phyloP scores from a whole-genome alignment of 2,888 invertebrate genomes.

The Synergus laeviventris region DNA sequence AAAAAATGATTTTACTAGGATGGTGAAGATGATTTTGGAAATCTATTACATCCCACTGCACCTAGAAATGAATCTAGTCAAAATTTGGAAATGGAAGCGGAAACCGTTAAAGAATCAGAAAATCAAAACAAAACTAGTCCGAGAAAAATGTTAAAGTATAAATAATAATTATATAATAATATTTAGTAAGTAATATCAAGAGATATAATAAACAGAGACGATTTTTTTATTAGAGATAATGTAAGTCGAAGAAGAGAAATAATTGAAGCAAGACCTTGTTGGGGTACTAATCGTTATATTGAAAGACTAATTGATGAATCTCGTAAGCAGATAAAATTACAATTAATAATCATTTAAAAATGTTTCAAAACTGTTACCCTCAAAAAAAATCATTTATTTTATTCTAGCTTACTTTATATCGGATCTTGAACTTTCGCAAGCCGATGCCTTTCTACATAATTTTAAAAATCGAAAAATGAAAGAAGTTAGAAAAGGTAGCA shows the following conservation, averaged over 20 bases:
- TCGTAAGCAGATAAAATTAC: no score
- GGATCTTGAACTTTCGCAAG: slow-evolving; percentile 54
- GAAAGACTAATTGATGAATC: background rate
- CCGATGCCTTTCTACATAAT: slow-evolving; percentile 55
- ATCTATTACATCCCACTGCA: background rate
- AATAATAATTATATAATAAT: background rate
- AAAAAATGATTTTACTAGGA: background rate
- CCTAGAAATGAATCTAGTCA: background rate
- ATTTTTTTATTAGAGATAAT: no score
- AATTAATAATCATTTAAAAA: no score
- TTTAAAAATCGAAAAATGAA: slow-evolving; percentile 51
- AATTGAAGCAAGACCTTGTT: no score
- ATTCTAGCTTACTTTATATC: slow-evolving; percentile 52
- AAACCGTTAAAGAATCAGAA: background rate
- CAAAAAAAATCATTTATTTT: background rate
- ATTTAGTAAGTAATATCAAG: background rate
- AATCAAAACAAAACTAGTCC: background rate
- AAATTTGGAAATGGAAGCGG: background rate
- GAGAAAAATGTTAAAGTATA: background rate
- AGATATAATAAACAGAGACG: background rate
- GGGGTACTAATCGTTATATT: no score
- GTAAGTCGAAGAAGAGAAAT: no score
- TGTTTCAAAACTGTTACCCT: no score
- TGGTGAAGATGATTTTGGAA: background rate
- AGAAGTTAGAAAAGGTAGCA: slow-evolving; percentile 32